phyloP scores from a whole-genome alignment of 2,888 invertebrate species.

The Criorhina ranunculi region DNA sequence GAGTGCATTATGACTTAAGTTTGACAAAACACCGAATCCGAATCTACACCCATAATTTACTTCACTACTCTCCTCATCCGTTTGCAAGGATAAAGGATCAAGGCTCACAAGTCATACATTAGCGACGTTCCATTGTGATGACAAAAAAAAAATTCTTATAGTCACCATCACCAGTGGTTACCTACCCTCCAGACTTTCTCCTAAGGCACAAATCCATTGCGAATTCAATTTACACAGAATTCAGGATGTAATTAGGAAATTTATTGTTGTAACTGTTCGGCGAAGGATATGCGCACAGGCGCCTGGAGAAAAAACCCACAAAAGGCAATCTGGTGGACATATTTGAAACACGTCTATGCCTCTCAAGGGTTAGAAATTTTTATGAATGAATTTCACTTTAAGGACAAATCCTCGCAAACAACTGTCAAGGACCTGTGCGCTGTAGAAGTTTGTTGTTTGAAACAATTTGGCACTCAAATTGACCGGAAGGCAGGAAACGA shows the following conservation, averaged over 20 bases:
- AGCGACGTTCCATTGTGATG: slow-evolving; percentile 38
- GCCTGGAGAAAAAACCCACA: slow-evolving; percentile 43
- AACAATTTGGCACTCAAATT: slow-evolving; percentile 59
- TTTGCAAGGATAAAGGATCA: slow-evolving; percentile 42
- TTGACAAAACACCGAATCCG: slow-evolving; percentile 42
- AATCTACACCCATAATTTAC: slow-evolving; percentile 70
- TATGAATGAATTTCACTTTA: slow-evolving; percentile 54
- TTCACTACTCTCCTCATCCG: slow-evolving; percentile 12
- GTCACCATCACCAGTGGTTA: neutral
- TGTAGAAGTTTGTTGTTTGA: slow-evolving; percentile 12
- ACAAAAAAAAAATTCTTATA: slow-evolving; percentile 13
- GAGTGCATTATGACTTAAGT: slow-evolving; percentile 10
- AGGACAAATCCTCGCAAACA: slow-evolving; percentile 19
- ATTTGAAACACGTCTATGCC: slow-evolving; percentile 51
- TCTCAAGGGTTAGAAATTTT: neutral
- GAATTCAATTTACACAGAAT: slow-evolving; percentile 71
- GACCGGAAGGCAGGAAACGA: slow-evolving; percentile 35
- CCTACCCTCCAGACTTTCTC: slow-evolving; percentile 58
- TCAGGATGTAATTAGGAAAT: slow-evolving; percentile 72
- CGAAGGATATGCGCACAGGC: slow-evolving; percentile 52
- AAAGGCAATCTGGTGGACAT: slow-evolving; percentile 67
- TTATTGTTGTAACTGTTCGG: slow-evolving; percentile 63
- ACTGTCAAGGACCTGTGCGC: slow-evolving; percentile 43
- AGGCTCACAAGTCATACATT: slow-evolving; percentile 51
- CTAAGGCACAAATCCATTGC: slow-evolving; percentile 56